phyloP scores from a whole-genome alignment of 2,888 invertebrate genomes.

The Ecliptopera silaceata region DNA sequence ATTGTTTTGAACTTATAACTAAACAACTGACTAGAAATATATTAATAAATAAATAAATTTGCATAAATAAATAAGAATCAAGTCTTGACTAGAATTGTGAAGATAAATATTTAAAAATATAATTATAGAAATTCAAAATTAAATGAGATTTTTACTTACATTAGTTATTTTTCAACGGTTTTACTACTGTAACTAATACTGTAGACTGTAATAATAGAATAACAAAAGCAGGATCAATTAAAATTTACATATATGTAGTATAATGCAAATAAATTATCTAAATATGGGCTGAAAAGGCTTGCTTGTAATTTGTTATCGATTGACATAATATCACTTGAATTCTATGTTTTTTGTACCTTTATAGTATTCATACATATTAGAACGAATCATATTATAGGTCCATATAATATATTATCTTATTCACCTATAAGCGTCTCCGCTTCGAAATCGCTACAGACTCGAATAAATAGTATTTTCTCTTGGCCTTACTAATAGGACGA shows the following conservation, averaged over 20 bases:
- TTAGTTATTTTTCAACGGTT: background rate
- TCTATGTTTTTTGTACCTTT: background rate
- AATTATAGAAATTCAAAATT: background rate
- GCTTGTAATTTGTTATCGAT: background rate
- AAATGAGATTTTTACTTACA: conserved; percentile 2
- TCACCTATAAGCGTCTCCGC: conserved; percentile 18
- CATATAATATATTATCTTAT: conserved; percentile 3
- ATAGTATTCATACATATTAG: background rate
- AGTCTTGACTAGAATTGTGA: conserved; percentile 8
- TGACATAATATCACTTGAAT: conserved; percentile 4
- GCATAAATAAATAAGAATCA: background rate
- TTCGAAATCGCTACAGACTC: conserved; percentile 13
- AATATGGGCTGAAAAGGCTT: background rate
- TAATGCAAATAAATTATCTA: background rate
- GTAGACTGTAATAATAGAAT: background rate
- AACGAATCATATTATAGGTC: background rate
- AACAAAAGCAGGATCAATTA: background rate
- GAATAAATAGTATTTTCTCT: conserved; percentile 8
- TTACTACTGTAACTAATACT: background rate
- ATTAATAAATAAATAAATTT: conserved; percentile 5
- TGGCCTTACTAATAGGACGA: background rate
- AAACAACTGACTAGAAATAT: conserved; percentile 32
- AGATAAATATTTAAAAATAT: background rate
- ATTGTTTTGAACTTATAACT: conserved; percentile 11
- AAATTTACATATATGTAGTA: no score